Conservation (phyloP, 1,140 invertebrate genomes). For the Ceratina japonica region DNA sequence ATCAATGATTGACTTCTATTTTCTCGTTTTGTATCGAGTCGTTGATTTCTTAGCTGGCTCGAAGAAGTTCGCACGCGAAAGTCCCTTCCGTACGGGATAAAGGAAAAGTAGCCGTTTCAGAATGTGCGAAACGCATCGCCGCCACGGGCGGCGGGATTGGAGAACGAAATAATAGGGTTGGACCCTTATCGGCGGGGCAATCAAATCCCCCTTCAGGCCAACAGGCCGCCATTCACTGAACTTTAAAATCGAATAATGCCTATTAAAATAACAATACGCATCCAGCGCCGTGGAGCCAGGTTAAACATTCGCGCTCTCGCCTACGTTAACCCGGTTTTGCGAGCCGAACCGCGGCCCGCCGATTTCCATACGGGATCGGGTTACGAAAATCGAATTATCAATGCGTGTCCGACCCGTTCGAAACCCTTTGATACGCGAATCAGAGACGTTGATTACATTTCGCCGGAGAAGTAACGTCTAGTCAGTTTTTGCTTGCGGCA, state of each 20-base stretch:
- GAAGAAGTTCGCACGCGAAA: background rate
- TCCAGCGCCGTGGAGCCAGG: conserved; percentile 65
- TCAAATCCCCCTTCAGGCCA: conserved; percentile 76
- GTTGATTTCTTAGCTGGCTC: background rate
- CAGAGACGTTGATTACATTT: no score
- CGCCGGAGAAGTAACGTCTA: no score
- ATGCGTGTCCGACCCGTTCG: conserved; percentile 19
- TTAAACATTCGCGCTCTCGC: conserved; percentile 80
- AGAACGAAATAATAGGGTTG: conserved; percentile 76
- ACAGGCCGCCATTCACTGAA: conserved; percentile 78
- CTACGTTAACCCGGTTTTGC: conserved; percentile 59
- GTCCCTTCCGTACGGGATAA: conserved; percentile 20
- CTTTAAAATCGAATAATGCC: conserved; percentile 80
- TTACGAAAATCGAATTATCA: conserved; percentile 79
- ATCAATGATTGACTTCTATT: no score
- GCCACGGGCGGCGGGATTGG: conserved; percentile 68
- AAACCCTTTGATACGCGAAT: no score
- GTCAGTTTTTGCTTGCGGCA: no score
- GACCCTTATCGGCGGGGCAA: conserved; percentile 76
- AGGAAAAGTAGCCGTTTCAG: conserved; percentile 52
- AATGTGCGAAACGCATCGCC: conserved; percentile 41
- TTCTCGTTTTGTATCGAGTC: no score
- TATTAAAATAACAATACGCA: conserved; percentile 80
- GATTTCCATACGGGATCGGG: conserved; percentile 79
- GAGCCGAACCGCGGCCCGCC: conserved; percentile 18